Evolutionary conservation across 2,797 vertebrate species (phyloP).

Genomic region (Fringilla coelebs): DNA sequence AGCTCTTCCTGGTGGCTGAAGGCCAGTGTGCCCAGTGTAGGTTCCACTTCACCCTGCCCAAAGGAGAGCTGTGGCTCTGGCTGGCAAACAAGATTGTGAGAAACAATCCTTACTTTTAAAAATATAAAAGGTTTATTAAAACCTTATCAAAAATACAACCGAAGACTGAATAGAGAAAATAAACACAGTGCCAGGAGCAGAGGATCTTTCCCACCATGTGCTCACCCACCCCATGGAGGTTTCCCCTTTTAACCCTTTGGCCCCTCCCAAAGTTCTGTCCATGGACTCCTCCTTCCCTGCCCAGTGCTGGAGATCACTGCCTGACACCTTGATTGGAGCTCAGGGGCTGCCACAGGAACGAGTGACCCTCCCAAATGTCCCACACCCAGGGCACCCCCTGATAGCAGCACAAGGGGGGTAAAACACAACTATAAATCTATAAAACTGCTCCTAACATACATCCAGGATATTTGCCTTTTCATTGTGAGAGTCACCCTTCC

Average conservation of each 20-base stretch:
- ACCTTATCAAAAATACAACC: neutral
- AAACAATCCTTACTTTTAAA: neutral
- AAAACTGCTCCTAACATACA: neutral
- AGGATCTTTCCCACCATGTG: neutral
- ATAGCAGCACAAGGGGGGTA: neutral
- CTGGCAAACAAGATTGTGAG: neutral
- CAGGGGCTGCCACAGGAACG: neutral
- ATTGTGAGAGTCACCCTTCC: accelerated
- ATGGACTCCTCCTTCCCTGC: neutral
- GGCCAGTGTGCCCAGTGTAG: accelerated
- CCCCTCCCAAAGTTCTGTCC: neutral
- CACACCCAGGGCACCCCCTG: neutral
- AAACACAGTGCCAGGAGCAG: accelerated
- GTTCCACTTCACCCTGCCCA: neutral
- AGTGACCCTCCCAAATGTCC: neutral
- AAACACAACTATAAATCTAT: neutral
- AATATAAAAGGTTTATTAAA: neutral
- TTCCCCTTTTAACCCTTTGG: neutral
- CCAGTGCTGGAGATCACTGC: neutral
- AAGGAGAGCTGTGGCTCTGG: neutral
- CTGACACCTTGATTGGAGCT: neutral
- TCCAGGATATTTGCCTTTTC: neutral
- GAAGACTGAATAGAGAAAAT: neutral
- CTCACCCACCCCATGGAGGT: neutral
- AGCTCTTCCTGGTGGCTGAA: neutral